A percentile compares a stretch with the other conserved stretches of the same genome.
Conservation (phyloP, 2,888 invertebrate genomes). For the Tetanocera ferruginea region DNA sequence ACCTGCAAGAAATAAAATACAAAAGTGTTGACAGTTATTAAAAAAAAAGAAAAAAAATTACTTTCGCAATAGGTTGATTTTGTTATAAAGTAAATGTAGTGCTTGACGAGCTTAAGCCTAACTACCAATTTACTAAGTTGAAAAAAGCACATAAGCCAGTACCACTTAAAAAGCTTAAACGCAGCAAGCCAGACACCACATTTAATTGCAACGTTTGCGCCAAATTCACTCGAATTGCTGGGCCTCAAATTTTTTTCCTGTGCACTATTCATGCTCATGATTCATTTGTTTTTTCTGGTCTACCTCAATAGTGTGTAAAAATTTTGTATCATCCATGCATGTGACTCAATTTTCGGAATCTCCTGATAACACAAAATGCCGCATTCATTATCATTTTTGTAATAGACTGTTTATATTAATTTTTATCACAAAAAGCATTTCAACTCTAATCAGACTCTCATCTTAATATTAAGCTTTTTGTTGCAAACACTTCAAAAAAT, state of each 20-base stretch:
- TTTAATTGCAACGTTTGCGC: too few relatives aligned
- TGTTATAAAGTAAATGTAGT: too few relatives aligned
- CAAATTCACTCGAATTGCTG: too few relatives aligned
- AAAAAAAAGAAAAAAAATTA: neutral
- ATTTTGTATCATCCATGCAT: neutral
- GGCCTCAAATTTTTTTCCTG: neutral
- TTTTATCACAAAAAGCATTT: too few relatives aligned
- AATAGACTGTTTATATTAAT: neutral
- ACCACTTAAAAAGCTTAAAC: too few relatives aligned
- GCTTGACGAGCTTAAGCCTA: too few relatives aligned
- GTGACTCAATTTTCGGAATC: conserved; percentile 36
- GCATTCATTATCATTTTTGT: neutral
- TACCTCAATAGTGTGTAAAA: conserved; percentile 1
- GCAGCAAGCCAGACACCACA: too few relatives aligned
- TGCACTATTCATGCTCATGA: neutral
- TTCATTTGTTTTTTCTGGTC: neutral
- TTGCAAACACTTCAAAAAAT: too few relatives aligned
- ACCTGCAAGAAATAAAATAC: conserved; percentile 72
- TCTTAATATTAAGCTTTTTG: too few relatives aligned
- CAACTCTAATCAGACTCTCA: neutral
- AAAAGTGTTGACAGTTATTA: conserved; percentile 42
- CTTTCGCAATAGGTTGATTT: neutral
- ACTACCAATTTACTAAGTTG: too few relatives aligned
- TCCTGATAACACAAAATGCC: conserved; percentile 39
- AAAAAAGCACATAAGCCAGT: too few relatives aligned